Evolutionary conservation across 2,113 vertebrate genomes (phyloP).

Genomic region (Spea bombifrons): DNA sequence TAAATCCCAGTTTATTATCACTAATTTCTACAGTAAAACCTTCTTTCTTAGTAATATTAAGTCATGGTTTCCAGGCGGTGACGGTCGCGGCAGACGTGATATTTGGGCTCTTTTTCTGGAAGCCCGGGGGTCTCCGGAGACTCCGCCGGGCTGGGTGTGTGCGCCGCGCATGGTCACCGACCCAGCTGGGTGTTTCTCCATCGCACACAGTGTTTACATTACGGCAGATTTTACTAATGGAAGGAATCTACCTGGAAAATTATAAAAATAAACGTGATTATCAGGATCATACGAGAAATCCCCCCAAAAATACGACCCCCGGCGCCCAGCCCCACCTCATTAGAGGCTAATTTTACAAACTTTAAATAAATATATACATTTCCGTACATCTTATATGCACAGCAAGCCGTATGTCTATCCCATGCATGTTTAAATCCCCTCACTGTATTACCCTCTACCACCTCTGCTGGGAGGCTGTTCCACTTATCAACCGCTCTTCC

Average conservation of each 20-base stretch:
- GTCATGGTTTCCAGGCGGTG: not conserved
- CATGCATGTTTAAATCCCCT: too few relatives aligned
- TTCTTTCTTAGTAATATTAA: not conserved
- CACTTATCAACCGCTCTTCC: too few relatives aligned
- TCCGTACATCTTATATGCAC: too few relatives aligned
- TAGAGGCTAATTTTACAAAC: not conserved
- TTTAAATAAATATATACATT: too few relatives aligned
- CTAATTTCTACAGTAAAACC: too few relatives aligned
- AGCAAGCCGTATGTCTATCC: too few relatives aligned
- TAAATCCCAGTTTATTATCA: too few relatives aligned
- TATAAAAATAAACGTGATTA: not conserved
- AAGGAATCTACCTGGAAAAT: slow-evolving; percentile 3
- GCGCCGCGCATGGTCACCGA: not conserved
- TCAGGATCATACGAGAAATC: not conserved
- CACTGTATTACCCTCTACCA: too few relatives aligned
- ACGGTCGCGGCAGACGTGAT: not conserved
- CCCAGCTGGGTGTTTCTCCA: not conserved
- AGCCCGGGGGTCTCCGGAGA: not conserved
- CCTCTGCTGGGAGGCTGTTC: too few relatives aligned
- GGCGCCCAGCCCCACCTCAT: not conserved
- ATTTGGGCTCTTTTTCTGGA: not conserved
- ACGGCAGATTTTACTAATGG: not conserved
- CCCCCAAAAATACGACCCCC: not conserved
- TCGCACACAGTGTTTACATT: not conserved
- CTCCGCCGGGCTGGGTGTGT: not conserved